Percentiles rank a stretch among this genome's conserved stretches.
Conservation (phyloP, 2,888 invertebrate species). For the Sinotaia quadrata region DNA sequence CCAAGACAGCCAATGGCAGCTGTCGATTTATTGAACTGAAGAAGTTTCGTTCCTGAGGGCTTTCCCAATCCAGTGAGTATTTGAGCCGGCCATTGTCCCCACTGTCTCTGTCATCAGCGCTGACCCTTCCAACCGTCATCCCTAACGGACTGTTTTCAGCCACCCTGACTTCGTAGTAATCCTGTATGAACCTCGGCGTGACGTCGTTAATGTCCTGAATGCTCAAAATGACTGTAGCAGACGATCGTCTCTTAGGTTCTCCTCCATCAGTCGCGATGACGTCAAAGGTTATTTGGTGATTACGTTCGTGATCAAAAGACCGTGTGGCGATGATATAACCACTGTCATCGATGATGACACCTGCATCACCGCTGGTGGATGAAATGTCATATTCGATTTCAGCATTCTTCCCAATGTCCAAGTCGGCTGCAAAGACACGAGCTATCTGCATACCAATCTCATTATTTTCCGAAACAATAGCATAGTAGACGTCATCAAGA, state of each 20-base stretch:
- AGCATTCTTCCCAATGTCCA: conserved; percentile 50
- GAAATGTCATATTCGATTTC: conserved; percentile 45
- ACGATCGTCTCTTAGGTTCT: conserved; percentile 77
- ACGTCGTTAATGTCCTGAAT: conserved; percentile 53
- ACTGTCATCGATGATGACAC: conserved; percentile 49
- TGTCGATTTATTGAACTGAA: conserved; percentile 29
- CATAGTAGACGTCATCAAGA: conserved; percentile 73
- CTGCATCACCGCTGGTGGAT: conserved; percentile 32
- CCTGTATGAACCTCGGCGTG: conserved; percentile 42
- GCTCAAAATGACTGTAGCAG: conserved; percentile 41
- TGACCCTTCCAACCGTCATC: conserved; percentile 41
- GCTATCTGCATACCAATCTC: conserved; percentile 47
- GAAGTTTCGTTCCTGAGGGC: conserved; percentile 14
- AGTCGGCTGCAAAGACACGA: conserved; percentile 49
- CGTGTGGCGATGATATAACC: conserved; percentile 54
- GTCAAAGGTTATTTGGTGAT: conserved; percentile 43
- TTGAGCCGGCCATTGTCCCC: conserved; percentile 46
- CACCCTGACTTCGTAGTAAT: conserved; percentile 43
- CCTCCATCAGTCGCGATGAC: conserved; percentile 92
- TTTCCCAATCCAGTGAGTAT: conserved; percentile 36
- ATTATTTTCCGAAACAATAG: conserved; percentile 51
- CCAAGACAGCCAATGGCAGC: conserved; percentile 47
- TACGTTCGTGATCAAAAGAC: conserved; percentile 52
- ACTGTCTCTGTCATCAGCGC: conserved; percentile 49
- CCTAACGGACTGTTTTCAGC: conserved; percentile 42